phyloP scores from a whole-genome alignment of 2,888 invertebrate genomes.

The Spatulosminthurus flaviceps region DNA sequence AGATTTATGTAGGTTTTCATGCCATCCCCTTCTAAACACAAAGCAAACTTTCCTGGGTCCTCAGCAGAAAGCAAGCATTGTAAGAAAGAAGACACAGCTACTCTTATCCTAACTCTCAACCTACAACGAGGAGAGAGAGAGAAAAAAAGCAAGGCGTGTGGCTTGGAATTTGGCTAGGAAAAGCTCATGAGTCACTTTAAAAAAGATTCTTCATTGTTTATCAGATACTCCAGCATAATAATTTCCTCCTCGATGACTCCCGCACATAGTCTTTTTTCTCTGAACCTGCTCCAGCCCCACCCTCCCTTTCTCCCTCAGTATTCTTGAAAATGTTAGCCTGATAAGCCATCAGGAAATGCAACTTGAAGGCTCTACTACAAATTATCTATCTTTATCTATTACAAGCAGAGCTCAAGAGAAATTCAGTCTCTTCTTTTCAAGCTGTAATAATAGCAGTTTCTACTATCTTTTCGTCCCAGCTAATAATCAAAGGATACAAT shows the following conservation, averaged over 20 bases:
- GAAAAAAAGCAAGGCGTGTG: no score
- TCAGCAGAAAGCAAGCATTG: no score
- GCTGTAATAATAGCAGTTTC: no score
- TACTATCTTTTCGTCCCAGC: no score
- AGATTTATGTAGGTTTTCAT: conserved; percentile 37
- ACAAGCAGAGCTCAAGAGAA: background rate
- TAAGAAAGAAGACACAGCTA: background rate
- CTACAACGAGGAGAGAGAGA: background rate
- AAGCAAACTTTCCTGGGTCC: background rate
- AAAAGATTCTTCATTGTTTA: conserved; percentile 26
- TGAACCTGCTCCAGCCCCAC: background rate
- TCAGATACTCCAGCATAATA: conserved; percentile 10
- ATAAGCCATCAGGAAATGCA: background rate
- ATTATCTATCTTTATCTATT: background rate
- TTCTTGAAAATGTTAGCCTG: background rate
- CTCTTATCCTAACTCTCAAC: background rate
- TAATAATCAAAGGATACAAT: no score
- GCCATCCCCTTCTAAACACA: background rate
- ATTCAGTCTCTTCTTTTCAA: no score
- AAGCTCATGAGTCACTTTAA: conserved; percentile 20
- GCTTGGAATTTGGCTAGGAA: background rate
- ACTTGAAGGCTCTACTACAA: background rate
- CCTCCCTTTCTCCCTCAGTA: background rate
- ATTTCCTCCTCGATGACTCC: conserved; percentile 4
- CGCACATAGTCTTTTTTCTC: background rate